phyloP scores from a whole-genome alignment of 2,113 vertebrate genomes.

The Diphyllodes magnificus region DNA sequence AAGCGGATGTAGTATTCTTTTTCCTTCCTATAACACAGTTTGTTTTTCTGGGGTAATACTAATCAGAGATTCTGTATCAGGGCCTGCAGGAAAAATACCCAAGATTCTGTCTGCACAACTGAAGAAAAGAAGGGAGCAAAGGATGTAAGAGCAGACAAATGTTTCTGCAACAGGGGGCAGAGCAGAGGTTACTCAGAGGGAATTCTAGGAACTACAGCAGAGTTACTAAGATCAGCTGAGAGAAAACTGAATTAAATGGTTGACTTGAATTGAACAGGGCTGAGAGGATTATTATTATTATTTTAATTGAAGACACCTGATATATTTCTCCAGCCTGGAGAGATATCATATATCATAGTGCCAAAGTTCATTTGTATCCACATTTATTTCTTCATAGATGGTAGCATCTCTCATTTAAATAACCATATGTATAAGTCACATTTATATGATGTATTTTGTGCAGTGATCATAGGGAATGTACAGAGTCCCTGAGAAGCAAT shows the following conservation, averaged over 20 bases:
- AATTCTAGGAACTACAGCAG: background rate
- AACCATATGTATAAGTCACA: background rate
- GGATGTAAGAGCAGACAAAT: background rate
- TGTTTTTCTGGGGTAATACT: background rate
- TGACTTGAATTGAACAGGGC: background rate
- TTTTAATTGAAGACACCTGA: conserved; percentile 44
- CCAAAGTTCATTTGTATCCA: conserved; percentile 15
- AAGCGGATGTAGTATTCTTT: background rate
- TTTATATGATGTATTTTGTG: background rate
- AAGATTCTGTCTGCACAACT: background rate
- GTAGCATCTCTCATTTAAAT: background rate
- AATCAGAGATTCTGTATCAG: background rate
- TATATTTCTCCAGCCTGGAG: background rate
- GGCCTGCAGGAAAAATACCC: background rate
- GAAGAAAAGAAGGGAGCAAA: background rate
- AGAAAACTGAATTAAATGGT: conserved; percentile 19
- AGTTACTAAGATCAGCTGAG: background rate
- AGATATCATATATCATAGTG: background rate
- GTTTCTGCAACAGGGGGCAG: background rate
- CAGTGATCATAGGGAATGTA: background rate
- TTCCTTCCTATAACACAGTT: background rate
- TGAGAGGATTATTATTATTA: background rate
- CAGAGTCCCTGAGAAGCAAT: background rate
- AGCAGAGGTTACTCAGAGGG: background rate
- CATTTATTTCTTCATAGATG: conserved; percentile 14